Conservation (phyloP, 2,888 invertebrate species). For the Cryptophagus acutangulus region DNA sequence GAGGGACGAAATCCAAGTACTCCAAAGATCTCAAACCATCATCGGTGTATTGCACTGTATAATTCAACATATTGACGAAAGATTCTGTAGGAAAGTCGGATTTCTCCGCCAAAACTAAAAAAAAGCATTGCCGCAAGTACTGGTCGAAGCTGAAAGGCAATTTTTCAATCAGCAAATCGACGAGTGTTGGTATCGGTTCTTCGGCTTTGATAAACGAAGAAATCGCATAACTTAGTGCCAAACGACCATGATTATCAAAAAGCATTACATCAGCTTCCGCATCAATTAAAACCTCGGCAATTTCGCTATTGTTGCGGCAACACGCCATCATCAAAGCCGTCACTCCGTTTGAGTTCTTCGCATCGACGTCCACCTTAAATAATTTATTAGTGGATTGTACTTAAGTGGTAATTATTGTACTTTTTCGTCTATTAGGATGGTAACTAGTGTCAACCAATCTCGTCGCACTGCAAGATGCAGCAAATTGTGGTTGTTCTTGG, state of each 20-base stretch:
- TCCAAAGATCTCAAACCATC: constrained; percentile 37
- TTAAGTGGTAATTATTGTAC: too few relatives aligned
- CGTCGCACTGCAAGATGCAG: constrained; percentile 44
- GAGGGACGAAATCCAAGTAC: constrained; percentile 34
- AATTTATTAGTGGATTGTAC: too few relatives aligned
- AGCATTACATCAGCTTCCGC: constrained; percentile 37
- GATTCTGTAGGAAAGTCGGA: constrained; percentile 30
- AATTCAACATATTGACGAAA: constrained; percentile 37
- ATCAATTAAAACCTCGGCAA: constrained; percentile 36
- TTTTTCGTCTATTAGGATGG: constrained; percentile 37
- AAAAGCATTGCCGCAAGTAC: constrained; percentile 23
- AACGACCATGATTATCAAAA: constrained; percentile 43
- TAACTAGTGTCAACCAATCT: constrained; percentile 43
- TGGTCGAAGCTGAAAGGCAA: too few relatives aligned
- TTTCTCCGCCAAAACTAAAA: constrained; percentile 16
- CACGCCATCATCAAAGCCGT: constrained; percentile 47
- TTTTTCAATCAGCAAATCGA: too few relatives aligned
- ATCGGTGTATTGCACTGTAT: constrained; percentile 36
- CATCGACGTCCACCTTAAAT: constrained; percentile 36
- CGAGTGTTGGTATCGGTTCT: constrained; percentile 35
- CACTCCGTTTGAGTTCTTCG: constrained; percentile 39
- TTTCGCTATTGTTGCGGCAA: constrained; percentile 37
- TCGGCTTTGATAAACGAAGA: too few relatives aligned
- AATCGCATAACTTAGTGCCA: constrained; percentile 44
- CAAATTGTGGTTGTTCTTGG: constrained; percentile 42